Conservation (phyloP, 2,888 invertebrate species). For the Merodon equestris region DNA sequence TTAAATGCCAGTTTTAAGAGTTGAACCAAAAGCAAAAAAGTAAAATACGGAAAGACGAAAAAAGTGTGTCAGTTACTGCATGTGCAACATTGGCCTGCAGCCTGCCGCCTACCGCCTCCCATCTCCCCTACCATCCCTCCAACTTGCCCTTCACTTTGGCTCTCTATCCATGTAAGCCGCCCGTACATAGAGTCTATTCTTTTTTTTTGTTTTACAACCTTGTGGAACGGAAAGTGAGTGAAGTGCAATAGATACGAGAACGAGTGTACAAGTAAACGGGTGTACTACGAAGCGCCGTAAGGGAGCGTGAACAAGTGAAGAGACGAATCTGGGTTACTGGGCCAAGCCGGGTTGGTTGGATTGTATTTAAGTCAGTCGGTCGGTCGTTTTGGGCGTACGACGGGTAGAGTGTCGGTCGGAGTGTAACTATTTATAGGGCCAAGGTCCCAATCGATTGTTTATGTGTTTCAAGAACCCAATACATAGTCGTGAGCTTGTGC, state of each 20-base stretch:
- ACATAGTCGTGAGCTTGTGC: conserved; percentile 10
- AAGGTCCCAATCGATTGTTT: conserved; percentile 64
- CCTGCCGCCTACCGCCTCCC: neutral
- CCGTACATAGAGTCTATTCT: neutral
- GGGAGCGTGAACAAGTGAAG: conserved; percentile 35
- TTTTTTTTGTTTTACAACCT: conserved; percentile 44
- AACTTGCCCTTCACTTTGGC: conserved; percentile 34
- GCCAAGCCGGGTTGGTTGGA: conserved; percentile 59
- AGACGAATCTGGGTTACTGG: conserved; percentile 57
- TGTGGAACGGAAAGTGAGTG: conserved; percentile 53
- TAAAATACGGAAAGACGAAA: conserved; percentile 9
- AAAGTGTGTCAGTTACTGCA: conserved; percentile 58
- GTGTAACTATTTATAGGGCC: conserved; percentile 42
- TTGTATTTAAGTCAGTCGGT: conserved; percentile 30
- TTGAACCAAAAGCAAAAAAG: too few species aligned
- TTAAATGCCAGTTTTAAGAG: conserved; percentile 20
- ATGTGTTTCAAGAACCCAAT: conserved; percentile 1
- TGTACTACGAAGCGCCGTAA: too few species aligned
- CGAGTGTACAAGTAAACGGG: conserved; percentile 19
- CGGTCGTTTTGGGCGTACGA: conserved; percentile 20
- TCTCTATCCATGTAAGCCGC: neutral
- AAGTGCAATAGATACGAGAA: conserved; percentile 21
- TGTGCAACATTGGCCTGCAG: neutral
- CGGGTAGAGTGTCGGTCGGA: conserved; percentile 43
- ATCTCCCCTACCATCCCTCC: neutral